Conservation (phyloP, 1,140 invertebrate genomes). For the Plodia interpunctella region DNA sequence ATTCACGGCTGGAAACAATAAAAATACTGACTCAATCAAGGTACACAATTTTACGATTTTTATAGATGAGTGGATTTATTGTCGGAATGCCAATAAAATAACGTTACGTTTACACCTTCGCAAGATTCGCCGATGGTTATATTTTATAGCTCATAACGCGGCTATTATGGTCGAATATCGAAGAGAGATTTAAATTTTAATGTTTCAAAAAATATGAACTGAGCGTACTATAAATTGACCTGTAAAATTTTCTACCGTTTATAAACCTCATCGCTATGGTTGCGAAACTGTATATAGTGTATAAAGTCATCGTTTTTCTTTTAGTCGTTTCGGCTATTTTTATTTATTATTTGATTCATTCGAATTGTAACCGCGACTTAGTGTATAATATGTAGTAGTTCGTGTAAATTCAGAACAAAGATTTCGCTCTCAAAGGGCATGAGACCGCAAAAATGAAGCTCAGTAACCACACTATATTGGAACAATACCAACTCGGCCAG, state of each 20-base stretch:
- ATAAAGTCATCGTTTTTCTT: no score
- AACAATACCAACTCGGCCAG: slow-evolving; percentile 24
- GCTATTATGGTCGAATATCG: slow-evolving; percentile 8
- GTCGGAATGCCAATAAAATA: slow-evolving; percentile 53
- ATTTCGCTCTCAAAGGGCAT: no score
- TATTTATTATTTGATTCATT: no score
- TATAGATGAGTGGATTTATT: slow-evolving; percentile 69
- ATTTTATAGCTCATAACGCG: slow-evolving; percentile 27
- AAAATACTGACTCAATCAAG: slow-evolving; percentile 75
- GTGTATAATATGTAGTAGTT: no score
- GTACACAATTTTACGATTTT: slow-evolving; percentile 63
- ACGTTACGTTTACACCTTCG: slow-evolving; percentile 61
- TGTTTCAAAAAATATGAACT: not conserved
- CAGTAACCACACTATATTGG: slow-evolving; percentile 7
- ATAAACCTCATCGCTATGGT: no score
- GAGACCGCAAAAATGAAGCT: not conserved
- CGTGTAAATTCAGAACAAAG: no score
- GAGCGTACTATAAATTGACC: not conserved
- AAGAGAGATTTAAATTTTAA: slow-evolving; percentile 8
- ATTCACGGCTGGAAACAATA: slow-evolving; percentile 71
- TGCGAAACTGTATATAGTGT: no score
- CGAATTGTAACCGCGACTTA: no score
- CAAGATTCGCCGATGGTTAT: slow-evolving; percentile 32
- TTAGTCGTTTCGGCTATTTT: no score
- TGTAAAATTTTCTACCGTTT: no score